phyloP scores from a whole-genome alignment of 2,888 invertebrate genomes.

The Hydraecia micacea region DNA sequence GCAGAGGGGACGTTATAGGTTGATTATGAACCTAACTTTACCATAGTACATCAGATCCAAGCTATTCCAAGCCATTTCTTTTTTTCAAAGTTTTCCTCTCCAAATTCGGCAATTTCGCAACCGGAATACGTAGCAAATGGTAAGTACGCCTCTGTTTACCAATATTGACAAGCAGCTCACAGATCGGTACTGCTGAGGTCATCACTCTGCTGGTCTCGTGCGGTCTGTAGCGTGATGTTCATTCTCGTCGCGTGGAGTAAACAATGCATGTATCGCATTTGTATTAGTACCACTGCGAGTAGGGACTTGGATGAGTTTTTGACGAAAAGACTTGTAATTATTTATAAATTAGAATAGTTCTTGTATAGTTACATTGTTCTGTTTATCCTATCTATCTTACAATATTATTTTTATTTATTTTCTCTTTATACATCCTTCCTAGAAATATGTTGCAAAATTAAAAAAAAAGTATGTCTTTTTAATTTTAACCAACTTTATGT shows the following conservation, averaged over 20 bases:
- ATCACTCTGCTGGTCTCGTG: conserved; percentile 58
- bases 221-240: conserved; percentile 46
- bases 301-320: conserved; percentile 27
- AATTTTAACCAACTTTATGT: background rate
- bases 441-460: background rate
- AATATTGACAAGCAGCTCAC: conserved; percentile 33
- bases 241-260: conserved; percentile 66
- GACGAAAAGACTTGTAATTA: background rate
- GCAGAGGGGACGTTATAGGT: background rate
- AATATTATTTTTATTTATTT: background rate
- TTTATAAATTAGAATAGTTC: background rate
- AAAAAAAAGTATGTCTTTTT: background rate
- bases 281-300: conserved; percentile 43
- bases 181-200: conserved; percentile 48
- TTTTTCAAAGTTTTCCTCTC: background rate
- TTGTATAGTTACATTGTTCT: background rate
- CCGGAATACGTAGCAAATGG: conserved; percentile 5
- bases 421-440: background rate
- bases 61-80: background rate
- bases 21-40: background rate
- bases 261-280: conserved; percentile 64
- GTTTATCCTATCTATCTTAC: background rate
- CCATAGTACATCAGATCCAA: background rate
- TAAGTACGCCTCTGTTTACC: background rate
- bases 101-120: background rate